These are phyloP conservation scores for Cantharis rustica DNA, from an alignment of 2,888 invertebrate genomes.

Conservation along the genomic window DNA sequence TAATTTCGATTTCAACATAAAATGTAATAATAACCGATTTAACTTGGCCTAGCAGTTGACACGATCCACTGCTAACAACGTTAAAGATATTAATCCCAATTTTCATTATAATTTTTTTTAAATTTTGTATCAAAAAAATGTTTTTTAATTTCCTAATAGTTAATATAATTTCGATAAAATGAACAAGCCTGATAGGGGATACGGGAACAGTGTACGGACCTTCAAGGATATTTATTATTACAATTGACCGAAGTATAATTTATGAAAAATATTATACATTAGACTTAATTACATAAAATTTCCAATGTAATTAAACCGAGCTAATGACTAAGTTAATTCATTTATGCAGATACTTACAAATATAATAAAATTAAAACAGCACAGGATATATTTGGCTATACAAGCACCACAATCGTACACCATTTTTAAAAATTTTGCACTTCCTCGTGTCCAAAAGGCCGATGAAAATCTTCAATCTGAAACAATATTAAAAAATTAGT, in stretches of 20 bases:
- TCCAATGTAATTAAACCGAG: background rate
- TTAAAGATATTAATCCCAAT: no score
- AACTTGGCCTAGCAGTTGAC: no score
- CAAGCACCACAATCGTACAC: slow-evolving; percentile 63
- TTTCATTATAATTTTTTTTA: background rate
- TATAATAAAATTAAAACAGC: slow-evolving; percentile 74
- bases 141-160: background rate
- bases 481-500: background rate
- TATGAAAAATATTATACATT: background rate
- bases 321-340: background rate
- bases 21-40: no score
- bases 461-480: slow-evolving; percentile 6
- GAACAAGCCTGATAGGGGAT: background rate
- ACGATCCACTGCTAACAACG: no score
- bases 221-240: background rate
- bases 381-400: slow-evolving; percentile 72
- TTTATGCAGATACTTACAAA: slow-evolving; percentile 66
- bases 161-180: background rate
- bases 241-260: background rate
- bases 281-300: background rate
- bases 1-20: no score
- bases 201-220: background rate
- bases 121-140: background rate
- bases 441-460: background rate
- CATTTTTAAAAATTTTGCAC: slow-evolving; percentile 27